Conservation (phyloP, 2,113 vertebrate genomes). For the Podilymbus podiceps region DNA sequence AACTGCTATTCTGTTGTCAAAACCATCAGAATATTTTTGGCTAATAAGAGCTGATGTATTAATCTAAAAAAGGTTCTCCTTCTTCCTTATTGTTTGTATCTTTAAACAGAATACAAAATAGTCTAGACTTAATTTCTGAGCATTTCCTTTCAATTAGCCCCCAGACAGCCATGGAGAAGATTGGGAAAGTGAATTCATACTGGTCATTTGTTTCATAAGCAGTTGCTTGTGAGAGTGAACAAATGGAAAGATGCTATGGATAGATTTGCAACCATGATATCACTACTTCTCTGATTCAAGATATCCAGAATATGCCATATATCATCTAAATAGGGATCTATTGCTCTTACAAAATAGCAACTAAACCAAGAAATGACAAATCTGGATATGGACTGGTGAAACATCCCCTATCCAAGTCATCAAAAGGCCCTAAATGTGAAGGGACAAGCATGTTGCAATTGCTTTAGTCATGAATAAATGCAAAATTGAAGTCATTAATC, state of each 20-base stretch:
- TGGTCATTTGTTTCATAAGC: background rate
- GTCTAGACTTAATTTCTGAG: background rate
- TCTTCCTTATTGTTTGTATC: background rate
- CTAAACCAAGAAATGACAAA: background rate
- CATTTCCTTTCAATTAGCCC: background rate
- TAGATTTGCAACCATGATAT: background rate
- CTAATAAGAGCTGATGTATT: background rate
- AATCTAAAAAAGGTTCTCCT: background rate
- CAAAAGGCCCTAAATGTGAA: background rate
- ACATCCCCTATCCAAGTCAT: background rate
- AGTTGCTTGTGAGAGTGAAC: background rate
- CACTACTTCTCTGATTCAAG: background rate
- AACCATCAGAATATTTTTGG: background rate
- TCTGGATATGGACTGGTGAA: background rate
- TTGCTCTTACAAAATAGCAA: background rate
- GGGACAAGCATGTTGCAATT: background rate
- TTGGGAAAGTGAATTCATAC: background rate
- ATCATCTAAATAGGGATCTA: background rate
- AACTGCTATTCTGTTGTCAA: slow-evolving; percentile 9
- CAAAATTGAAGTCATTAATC: background rate
- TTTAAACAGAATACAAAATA: background rate
- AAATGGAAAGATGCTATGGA: background rate
- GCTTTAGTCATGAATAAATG: background rate
- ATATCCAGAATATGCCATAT: background rate
- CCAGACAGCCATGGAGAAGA: background rate